Evolutionary conservation across 2,113 vertebrate species (phyloP), one percentile per base, ranked within the genome.

Genomic region (Mola mola): DNA sequence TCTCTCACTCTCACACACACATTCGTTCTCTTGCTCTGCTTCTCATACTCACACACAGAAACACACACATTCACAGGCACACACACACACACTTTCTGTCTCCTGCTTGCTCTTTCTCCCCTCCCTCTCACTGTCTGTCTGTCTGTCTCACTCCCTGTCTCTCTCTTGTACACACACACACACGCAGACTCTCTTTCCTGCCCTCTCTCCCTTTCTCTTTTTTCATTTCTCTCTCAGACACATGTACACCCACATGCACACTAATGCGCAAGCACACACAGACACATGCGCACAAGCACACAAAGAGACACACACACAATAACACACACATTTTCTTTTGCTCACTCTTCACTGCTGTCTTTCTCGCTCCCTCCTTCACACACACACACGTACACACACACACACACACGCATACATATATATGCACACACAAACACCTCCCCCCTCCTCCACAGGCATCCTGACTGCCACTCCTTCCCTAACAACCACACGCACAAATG

Each of bases 391-490:
- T 29, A 25, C 56, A 13, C 37, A 20, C 44, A 16, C 33, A 26
- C 55, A 36, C 26, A 17, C 31, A 21, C 19, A 42, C 50, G 20
- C 50, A 22, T 29, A 31, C 31, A 31, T 6, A 26, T 16, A 47
- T 47, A 47, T 47, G 40, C 53, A 40, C 44, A 51, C 57, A 73
- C 38, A 69, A 52, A 75, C 37, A 49, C 47, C 40, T 47, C 60
- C 81, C 71, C 60, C 69, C 77, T 68, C 53, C 70, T 74, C 64
- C 80, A 82, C 75, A 77, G 67, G 74, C 82, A 85, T 75, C 61
- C 86, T 76, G 64, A 47, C 63, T 84, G 81, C 75, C 83, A 73
- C 76, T 84, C 76, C 69, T 82, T 80, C 68, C 47, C 74, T 69
- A 70, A 86, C 75, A 83, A 61, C 60, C 77, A 78, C 72, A 82